These are phyloP conservation scores for Poecilia gillii DNA, from an alignment of 2,797 vertebrate genomes.

Conservation along the genomic window DNA sequence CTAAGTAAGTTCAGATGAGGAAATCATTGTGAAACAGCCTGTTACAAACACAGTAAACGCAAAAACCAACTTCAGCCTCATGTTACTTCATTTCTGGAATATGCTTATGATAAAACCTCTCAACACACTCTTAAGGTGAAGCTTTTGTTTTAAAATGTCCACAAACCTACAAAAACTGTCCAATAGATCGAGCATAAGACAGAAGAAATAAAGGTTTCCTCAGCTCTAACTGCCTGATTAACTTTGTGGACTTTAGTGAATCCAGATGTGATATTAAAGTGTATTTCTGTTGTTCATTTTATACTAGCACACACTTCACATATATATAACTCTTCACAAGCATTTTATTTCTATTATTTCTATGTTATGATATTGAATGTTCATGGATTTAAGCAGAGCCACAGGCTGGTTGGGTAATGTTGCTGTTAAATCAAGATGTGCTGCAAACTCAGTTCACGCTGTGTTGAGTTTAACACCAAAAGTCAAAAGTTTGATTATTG, in stretches of 20 bases:
- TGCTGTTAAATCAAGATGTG: background rate
- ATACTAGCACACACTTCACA: constrained; percentile 13
- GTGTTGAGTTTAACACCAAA: background rate
- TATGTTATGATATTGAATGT: constrained; percentile 20
- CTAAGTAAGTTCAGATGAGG: background rate
- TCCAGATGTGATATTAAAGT: constrained; percentile 39
- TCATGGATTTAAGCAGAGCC: constrained; percentile 28
- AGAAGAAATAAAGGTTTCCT: background rate
- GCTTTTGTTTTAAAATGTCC: background rate
- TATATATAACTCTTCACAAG: constrained; percentile 36
- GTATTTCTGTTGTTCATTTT: constrained; percentile 32
- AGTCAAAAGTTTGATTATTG: background rate
- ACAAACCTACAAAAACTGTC: background rate
- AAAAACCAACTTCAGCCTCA: background rate
- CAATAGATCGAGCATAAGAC: constrained; percentile 1
- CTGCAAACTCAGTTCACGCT: background rate
- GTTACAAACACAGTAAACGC: no score
- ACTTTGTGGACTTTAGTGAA: constrained; percentile 22
- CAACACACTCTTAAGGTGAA: background rate
- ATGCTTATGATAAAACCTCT: background rate
- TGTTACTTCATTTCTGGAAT: background rate
- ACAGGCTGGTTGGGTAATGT: constrained; percentile 26
- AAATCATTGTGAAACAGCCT: background rate
- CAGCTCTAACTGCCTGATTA: constrained; percentile 1
- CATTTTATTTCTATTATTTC: constrained; percentile 34